Evolutionary conservation across 2,113 vertebrate genomes (phyloP), one percentile per base, ranked within the genome.

Genomic region (Triplophysa tibetana): DNA sequence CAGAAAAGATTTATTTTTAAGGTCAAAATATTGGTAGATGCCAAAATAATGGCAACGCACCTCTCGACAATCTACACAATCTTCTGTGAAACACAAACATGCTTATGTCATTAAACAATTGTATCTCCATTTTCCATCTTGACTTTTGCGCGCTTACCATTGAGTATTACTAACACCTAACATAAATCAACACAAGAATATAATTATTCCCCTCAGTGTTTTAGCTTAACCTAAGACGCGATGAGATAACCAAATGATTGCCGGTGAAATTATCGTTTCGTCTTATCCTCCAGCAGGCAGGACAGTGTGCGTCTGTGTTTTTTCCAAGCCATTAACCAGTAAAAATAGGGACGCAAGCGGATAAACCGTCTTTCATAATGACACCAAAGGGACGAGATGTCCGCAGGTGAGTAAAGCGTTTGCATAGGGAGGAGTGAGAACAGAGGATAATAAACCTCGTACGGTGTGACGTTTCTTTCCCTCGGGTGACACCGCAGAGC

Each of bases 391-490:
- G 66, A 79, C 56, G 14, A 54, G 70, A 82, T 80, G 75, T 54
- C 82, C 41, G 41, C 70, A 74, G 78, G 82, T 80, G 60, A 70
- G 41, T 54, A 75, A 86, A 66, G 43, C 48, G 74, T 80, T 82
- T 77, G 82, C 74, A 75, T 83, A 84, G 77, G 67, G 26, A 50
- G 69, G 19, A 69, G 52, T 14, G 74, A 38, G 67, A 75, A 74
- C 54, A 62, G 67, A 77, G 65, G 77, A 64, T 75, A 66, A 85
- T 85, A 83, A n/a, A 83, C 75, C 75, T 65, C 62, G 75, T 75
- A 54, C 54, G 12, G 45, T 41, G 56, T 75, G 63, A 73, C 68
- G 74, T 69, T 81, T 50, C 54, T 58, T 33, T 60, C 16, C 78
- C 72, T 78, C 50, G 61, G 78, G 78, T 60, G 4, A 41, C 21